phyloP scores from a whole-genome alignment of 2,888 invertebrate genomes.

The Tetranychus piercei region DNA sequence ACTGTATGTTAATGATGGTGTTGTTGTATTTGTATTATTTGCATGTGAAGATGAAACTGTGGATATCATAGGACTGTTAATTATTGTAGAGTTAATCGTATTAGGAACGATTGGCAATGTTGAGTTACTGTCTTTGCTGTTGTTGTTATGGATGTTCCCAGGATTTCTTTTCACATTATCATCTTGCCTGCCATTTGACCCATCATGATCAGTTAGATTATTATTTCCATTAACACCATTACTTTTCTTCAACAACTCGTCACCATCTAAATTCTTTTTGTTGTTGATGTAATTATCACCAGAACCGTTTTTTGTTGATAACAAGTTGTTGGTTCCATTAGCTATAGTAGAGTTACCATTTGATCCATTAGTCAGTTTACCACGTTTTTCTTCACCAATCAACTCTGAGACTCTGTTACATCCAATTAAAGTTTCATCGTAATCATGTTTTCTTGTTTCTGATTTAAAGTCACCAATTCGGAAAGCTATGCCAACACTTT shows the following conservation, averaged over 20 bases:
- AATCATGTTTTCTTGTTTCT: neutral
- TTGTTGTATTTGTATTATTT: neutral
- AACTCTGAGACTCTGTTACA: neutral
- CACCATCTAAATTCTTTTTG: neutral
- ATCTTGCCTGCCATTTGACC: neutral
- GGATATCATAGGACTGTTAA: neutral
- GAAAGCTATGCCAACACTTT: neutral
- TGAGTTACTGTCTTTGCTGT: neutral
- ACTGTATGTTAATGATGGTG: neutral
- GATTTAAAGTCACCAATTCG: conserved; percentile 6
- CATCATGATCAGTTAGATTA: neutral
- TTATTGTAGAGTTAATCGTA: neutral
- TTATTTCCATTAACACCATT: neutral
- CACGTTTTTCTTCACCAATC: neutral
- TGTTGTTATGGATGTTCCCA: neutral
- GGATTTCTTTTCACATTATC: neutral
- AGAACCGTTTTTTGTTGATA: neutral
- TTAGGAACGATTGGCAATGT: neutral
- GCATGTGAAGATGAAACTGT: neutral
- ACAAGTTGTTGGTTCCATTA: neutral
- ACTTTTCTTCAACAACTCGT: neutral
- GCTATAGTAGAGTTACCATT: neutral
- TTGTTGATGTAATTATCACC: neutral
- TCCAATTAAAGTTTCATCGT: neutral
- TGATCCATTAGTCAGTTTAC: neutral